Conservation (phyloP, 2,888 invertebrate species). For the Scaptomyza cyrtandrae region DNA sequence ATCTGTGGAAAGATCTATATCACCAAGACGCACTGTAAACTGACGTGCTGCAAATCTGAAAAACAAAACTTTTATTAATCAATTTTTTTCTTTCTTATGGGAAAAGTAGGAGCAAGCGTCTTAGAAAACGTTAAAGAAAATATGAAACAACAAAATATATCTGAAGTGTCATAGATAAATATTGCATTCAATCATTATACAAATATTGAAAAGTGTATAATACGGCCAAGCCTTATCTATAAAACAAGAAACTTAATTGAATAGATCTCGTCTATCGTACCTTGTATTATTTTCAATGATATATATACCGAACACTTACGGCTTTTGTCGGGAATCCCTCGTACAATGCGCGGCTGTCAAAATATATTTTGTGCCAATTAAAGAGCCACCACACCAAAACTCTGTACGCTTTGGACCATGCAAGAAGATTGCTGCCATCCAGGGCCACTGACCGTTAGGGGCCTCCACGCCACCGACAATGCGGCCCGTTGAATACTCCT, state of each 20-base stretch:
- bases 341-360: constrained; percentile 98
- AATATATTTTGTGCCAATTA: constrained; percentile 91
- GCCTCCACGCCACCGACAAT: constrained; percentile 96
- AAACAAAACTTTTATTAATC: neutral
- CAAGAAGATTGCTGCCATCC: constrained; percentile 97
- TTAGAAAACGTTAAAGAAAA: too few species aligned
- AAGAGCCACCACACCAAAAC: constrained; percentile 97
- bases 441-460: constrained; percentile 95
- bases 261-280: too few species aligned
- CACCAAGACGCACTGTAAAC: constrained; percentile 94
- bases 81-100: neutral
- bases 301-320: constrained; percentile 86
- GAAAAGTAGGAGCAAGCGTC: too few species aligned
- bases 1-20: constrained; percentile 93
- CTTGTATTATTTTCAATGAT: too few species aligned
- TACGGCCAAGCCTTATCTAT: too few species aligned
- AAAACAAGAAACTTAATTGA: too few species aligned
- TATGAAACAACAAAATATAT: too few species aligned
- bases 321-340: constrained; percentile 93
- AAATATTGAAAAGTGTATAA: too few species aligned
- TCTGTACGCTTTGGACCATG: constrained; percentile 93
- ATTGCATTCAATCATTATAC: too few species aligned
- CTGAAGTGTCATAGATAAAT: too few species aligned
- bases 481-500: constrained; percentile 92
- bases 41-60: constrained; percentile 93